phyloP scores from a whole-genome alignment of 2,797 vertebrate species.

The Chelon auratus region DNA sequence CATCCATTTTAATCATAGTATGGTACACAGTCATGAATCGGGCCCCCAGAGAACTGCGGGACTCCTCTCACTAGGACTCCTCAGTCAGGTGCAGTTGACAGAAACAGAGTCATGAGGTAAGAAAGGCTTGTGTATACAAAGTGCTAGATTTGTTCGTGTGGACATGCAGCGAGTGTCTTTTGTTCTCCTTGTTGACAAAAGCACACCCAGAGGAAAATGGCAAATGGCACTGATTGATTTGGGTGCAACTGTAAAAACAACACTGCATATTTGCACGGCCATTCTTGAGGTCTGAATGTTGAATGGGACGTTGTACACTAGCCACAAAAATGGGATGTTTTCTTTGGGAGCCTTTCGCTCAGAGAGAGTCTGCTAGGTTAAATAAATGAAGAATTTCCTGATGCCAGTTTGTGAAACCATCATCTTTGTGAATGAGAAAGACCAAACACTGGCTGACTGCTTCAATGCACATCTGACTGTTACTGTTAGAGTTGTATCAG shows the following conservation, averaged over 20 bases:
- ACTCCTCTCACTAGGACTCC: constrained; percentile 12
- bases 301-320: constrained; percentile 19
- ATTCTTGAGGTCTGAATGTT: constrained; percentile 37
- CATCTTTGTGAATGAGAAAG: constrained; percentile 44
- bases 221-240: constrained; percentile 53
- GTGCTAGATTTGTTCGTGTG: constrained; percentile 40
- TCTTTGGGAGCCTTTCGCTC: constrained; percentile 21
- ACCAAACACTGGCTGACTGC: constrained; percentile 29
- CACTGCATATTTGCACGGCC: constrained; percentile 51
- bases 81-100: constrained; percentile 41
- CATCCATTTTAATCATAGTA: background rate
- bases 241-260: constrained; percentile 51
- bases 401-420: constrained; percentile 41
- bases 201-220: constrained; percentile 31
- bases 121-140: constrained; percentile 32
- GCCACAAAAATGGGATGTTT: constrained; percentile 33
- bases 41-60: background rate
- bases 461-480: constrained; percentile 39
- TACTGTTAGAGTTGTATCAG: constrained; percentile 31
- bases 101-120: constrained; percentile 7
- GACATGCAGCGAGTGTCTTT: constrained; percentile 42
- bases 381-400: constrained; percentile 33
- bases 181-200: constrained; percentile 52
- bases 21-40: constrained; percentile 9
- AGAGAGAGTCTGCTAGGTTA: constrained; percentile 10